Evolutionary conservation across 2,888 invertebrate genomes (phyloP), one percentile per base, ranked within the genome.

Genomic region (Acrobeloides nanus): DNA sequence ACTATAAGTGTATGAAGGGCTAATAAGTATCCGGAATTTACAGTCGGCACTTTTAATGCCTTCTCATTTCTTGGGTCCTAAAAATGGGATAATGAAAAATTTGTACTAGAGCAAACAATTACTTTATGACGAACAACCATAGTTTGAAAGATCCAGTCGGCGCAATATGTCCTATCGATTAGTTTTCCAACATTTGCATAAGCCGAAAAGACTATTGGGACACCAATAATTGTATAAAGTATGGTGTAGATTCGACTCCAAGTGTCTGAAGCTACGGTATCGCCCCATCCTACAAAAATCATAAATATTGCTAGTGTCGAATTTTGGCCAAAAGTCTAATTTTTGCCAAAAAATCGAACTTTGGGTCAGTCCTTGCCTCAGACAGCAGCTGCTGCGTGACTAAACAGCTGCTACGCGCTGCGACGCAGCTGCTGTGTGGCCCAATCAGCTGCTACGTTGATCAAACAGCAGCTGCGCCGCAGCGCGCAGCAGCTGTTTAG

Each of bases 201-300:
- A n/a, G 56, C 56, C 34, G 53, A 53, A 29, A 53, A 51, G 12
- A 55, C 31, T 17, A 53, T 20, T 12, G 53, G 53, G 21, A 53
- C 47, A 15, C 52, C 34, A 29, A 38, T 52, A 23, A 51, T 17
- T 4, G 51, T 50, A 27, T 35, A 50, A 12, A 50, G 10, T 2
- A 48, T 32, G 31, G 48, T 50, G 32, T 50, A 42, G n/a, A 35
- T 15, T 15, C 43, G 50, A 26, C 50, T 48, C 40, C 34, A 41
- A n/a, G 26, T 31, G 25, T 34, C 42, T 26, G 51, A 34, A 5
- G 51, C 26, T 10, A 23, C 20, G n/a, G 48, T 35, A 32, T 50
- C 50, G 12, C 50, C 50, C 50, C 50, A 50, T 7, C 49, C 49
- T 51, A 23, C 18, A 8, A n/a, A n/a, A n/a, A n/a, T n/a, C n/a